Base-by-base conservation (phyloP, 2,888 invertebrate species). In the Oligia fasciuncula region DNA sequence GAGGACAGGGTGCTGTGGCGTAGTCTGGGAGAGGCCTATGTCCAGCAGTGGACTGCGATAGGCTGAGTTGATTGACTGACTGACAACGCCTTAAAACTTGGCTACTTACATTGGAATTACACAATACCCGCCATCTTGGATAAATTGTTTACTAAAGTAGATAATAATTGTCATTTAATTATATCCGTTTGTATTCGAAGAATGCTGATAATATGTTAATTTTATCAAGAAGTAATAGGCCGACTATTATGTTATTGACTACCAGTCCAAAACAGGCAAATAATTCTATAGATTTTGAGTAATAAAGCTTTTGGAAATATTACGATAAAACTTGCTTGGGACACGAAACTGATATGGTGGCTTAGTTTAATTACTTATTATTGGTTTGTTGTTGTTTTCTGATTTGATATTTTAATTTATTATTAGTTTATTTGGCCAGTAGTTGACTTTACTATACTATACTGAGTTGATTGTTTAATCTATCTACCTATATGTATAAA, bases 171-270 rank as follows among this genome's bases (percentile, higher is more conserved):
- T 40, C 70, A 73, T 79, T 79, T 85, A 85, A 85, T 85, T 85
- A 85, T 76, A 85, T 79, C 76, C 49, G 62, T 74, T 76, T 79
- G 70, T 76, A 79, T 85, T 83, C 68, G 35, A 85, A 80, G 79
- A 85, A 85, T 85, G 85, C 40, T 62, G 85, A 73, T 69, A 74
- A 51, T 85, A 85, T 83, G 85, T 75, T 83, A 85, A 85, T 85
- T 83, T 76, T 79, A 73, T 69, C 66, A 69, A 67, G 81, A 51
- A 83, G 69, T 85, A 79, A 80, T 83, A 69, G 85, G 43, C 40
- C 46, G 1, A 51, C 71, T 79, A 68, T 85, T 82, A 82, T 82
- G 54, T 71, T 81, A 77, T 77, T 74, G 63, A 74, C 60, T 85
- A 54, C 77, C 29, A 63, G 54, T 69, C 81, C 60, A 73, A 77